Base-by-base conservation (phyloP, 35 echinoderm and acorn worm species). In the Amphiura filiformis region DNA sequence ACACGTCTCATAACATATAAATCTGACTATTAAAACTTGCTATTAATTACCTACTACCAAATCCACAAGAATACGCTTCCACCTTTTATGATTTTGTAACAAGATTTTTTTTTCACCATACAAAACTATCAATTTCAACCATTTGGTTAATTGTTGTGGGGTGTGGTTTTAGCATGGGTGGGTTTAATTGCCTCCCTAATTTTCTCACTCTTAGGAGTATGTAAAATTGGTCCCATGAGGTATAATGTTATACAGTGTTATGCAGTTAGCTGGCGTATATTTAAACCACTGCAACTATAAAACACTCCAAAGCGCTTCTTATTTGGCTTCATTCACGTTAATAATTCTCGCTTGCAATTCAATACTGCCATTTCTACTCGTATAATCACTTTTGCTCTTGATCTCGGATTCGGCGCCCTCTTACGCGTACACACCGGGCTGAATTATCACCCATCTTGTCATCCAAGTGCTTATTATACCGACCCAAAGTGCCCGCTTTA, bases 311-410 rank as follows among this genome's bases (percentile, higher is more conserved):
- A 70, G 26, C 61, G 61, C 28, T 70, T 70, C 61, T 70, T 11
- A 70, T 70, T 70, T 70, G 9, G 61, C 61, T 70, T 70, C 61
- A 70, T 70, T 70, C 61, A 2, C 26, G 61, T 23, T 70, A 11
- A 70, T 70, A 70, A 70, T 70, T 18, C 61, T 70, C 26, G 26
- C 26, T 70, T 70, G 61, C 61, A 70, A 70, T 70, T 70, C 61
- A 70, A 70, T 70, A 70, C 28, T 26, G 61, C 61, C 61, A 70
- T 30, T 70, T 18, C 61, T 70, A 5, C 61, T 70, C 26, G 61
- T 70, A n/a, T 70, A 70, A 70, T 70, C 61, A 70, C 61, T 70
- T 70, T 70, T n/a, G 61, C 61, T 70, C 61, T 70, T 70, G 61
- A 70, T 70, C 61, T 30, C 61, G 61, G 61, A 5, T 70, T 70